Percentiles rank a stretch among this genome's conserved stretches.
Conservation (phyloP, 2,113 vertebrate genomes). For the Centropristis striata region DNA sequence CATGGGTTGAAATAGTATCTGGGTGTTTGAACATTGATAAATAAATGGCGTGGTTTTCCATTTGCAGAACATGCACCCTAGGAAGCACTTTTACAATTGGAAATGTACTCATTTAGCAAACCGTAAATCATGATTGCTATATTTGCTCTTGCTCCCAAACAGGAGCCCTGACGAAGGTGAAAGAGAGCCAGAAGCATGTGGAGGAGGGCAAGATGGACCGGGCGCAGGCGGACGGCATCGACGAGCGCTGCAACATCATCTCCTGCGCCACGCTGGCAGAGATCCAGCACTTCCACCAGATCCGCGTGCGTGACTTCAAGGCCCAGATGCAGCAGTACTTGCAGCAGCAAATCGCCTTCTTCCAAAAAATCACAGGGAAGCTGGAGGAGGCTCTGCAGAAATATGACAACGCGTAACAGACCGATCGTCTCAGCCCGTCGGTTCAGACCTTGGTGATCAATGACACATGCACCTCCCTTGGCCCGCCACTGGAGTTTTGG, state of each 20-base stretch:
- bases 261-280: constrained; percentile 97
- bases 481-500: constrained; percentile 29
- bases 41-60: neutral
- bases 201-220: constrained; percentile 98
- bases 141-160: constrained; percentile 19
- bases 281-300: constrained; percentile 98
- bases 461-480: constrained; percentile 7
- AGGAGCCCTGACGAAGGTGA: constrained; percentile 98
- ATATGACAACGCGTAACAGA: constrained; percentile 91
- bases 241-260: constrained; percentile 98
- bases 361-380: constrained; percentile 96
- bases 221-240: constrained; percentile 93
- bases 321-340: constrained; percentile 98
- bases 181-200: constrained; percentile 95
- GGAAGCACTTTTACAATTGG: neutral
- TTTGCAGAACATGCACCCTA: neutral
- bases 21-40: neutral
- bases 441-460: constrained; percentile 32
- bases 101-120: neutral
- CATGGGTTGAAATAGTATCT: neutral
- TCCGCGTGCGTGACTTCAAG: constrained; percentile 96
- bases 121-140: neutral
- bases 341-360: constrained; percentile 97
- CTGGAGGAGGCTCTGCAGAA: constrained; percentile 96
- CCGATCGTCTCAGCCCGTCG: neutral